Evolutionary conservation across 2,797 vertebrate species (phyloP).

Genomic region (Orientallactaga sibirica): DNA sequence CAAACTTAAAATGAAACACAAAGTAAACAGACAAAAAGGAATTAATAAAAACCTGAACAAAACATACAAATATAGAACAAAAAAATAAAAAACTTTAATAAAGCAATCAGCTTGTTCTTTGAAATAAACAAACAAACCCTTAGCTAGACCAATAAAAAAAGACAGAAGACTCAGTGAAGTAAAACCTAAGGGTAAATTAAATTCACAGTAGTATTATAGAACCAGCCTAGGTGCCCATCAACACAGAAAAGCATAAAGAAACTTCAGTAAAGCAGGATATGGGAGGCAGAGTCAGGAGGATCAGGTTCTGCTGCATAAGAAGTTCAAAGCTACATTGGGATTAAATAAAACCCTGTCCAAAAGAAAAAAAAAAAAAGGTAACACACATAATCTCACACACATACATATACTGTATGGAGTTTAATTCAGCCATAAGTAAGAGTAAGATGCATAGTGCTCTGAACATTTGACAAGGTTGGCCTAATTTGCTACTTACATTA

Average conservation of each 20-base stretch:
- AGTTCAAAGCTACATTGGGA: neutral
- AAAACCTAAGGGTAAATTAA: neutral
- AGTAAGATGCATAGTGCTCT: neutral
- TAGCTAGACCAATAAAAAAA: too few relatives aligned
- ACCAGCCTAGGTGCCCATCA: neutral
- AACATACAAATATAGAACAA: too few relatives aligned
- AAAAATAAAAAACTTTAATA: too few relatives aligned
- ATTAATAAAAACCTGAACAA: too few relatives aligned
- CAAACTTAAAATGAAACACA: too few relatives aligned
- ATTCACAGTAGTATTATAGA: neutral
- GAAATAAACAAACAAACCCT: too few relatives aligned
- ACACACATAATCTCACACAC: neutral
- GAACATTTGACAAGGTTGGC: neutral
- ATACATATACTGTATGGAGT: neutral
- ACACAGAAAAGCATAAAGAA: neutral
- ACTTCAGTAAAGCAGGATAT: too few relatives aligned
- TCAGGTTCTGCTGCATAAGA: too few relatives aligned
- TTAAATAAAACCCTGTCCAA: neutral
- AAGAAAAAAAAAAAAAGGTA: neutral
- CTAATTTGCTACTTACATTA: neutral
- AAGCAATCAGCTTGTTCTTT: too few relatives aligned
- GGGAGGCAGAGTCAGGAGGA: neutral
- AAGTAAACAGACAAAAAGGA: too few relatives aligned
- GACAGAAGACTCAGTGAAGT: neutral
- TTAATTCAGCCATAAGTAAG: neutral